Evolutionary conservation across 2,113 vertebrate genomes (phyloP), one percentile per base, ranked within the genome.

Genomic region (Mixornis gularis): DNA sequence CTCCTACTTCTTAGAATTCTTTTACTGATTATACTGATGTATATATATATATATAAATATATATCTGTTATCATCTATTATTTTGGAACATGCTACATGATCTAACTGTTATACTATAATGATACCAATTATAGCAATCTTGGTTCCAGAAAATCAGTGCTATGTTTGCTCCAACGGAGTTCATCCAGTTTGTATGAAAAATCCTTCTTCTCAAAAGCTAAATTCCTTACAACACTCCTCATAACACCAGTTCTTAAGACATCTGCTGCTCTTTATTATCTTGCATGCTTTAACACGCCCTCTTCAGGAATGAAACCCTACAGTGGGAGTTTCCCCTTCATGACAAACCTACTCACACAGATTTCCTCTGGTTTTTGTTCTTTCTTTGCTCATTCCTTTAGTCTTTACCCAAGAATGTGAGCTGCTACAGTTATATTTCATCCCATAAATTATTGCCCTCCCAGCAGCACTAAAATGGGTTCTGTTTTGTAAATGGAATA

Each of bases 211-310:
- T 87, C 53, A 69, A 53, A 90, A 92, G 64, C 34, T 69, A 46
- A 81, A 82, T 41, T 92, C 49, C n/a, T 76, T 38, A 44, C 58
- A 92, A 79, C 36, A 46, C 49, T 85, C 32, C 79, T 43, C 81
- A 70, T 95, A 82, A 69, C 74, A 87, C 49, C 82, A 77, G 65
- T 91, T 85, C 91, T 87, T 89, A 55, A 82, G 71, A 91, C 81
- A 95, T 92, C 85, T 94, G 95, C 71, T 85, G 58, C 58, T 84
- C 38, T 95, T 95, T 77, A 87, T 95, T 92, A 65, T 92, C 85
- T 63, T 41, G 20, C 71, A 55, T 92, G 79, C 81, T 95, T 87
- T 82, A 89, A 87, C 94, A 95, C 94, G 85, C 92, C 95, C 94
- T 91, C 43, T 79, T 87, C 43, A 94, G 94, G 94, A 95, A 95